Base-by-base conservation (phyloP, 2,888 invertebrate species). In the Mycalesis mineus region DNA sequence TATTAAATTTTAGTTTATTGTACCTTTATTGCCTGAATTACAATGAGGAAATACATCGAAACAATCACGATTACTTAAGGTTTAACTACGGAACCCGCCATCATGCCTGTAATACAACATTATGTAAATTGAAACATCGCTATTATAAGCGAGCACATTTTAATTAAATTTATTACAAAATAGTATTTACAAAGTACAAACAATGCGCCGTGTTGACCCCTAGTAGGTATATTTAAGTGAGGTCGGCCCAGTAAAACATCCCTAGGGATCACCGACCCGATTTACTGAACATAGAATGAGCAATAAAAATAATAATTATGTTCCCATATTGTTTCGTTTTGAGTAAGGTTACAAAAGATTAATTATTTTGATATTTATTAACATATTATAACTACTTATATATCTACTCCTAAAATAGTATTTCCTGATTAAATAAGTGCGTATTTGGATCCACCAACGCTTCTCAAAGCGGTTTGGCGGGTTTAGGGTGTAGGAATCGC, bases 291-390 rank as follows among this genome's bases (percentile, higher is more conserved):
- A 82, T 81, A 77, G 79, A 85, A 84, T 81, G 81, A 83, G 78
- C 82, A 84, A 82, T 88, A 87, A 85, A 84, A 85, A 85, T 84
- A 84, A 66, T 86, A 84, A 87, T 85, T 85, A 84, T 65, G 64
- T 59, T 58, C 62, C 65, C 59, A 60, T 62, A 80, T 81, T 81
- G 82, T 79, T 81, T 79, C 76, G 78, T 74, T 80, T 73, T 66
- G 74, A 56, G 51, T 57, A 47, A 57, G 39, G 55, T 31, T 31
- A 14, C 14, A 22, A 51, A 40, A 31, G 40, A 22, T 4, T 2
- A 22, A 22, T 22, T 2, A 22, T 22, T 22, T 22, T 22, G 22
- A 22, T 4, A 22, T 22, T 22, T 22, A 22, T 22, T 22, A 22
- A 22, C 5, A n/a, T n/a, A n/a, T n/a, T n/a, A n/a, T n/a, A n/a